These are phyloP conservation scores for Falco cherrug DNA, from an alignment of 2,797 vertebrate species.

Conservation along the genomic window DNA sequence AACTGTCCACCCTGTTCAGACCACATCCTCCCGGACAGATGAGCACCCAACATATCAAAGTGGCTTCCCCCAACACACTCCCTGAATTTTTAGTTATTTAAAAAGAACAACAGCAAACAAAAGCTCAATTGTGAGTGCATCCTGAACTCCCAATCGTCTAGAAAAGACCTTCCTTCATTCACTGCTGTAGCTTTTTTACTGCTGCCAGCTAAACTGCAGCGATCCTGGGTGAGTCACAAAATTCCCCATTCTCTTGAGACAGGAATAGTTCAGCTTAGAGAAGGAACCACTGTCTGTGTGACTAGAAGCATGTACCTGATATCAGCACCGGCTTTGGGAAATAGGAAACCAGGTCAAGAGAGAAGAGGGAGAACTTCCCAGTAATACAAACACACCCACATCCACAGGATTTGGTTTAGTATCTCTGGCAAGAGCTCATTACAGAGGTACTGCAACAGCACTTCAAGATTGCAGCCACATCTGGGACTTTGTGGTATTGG, in stretches of 20 bases:
- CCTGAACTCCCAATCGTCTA: constrained; percentile 9
- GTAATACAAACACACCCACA: neutral
- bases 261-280: neutral
- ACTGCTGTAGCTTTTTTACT: constrained; percentile 27
- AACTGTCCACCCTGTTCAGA: constrained; percentile 31
- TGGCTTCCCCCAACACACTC: neutral
- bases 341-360: neutral
- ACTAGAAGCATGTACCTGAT: neutral
- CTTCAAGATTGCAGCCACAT: neutral
- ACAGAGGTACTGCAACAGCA: neutral
- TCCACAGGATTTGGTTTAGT: neutral
- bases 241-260: constrained; percentile 7
- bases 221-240: constrained; percentile 42
- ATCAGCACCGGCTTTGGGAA: neutral
- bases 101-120: constrained; percentile 61
- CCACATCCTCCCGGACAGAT: constrained; percentile 37
- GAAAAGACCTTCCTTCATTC: constrained; percentile 50
- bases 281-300: neutral
- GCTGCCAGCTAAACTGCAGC: constrained; percentile 25
- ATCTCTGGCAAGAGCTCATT: neutral
- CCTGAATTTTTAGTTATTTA: constrained; percentile 42
- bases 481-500: neutral
- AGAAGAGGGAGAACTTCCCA: neutral
- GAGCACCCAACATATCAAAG: constrained; percentile 22
- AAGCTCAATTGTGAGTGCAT: constrained; percentile 36